Percentiles rank a stretch among this genome's conserved stretches.
phyloP scores from a whole-genome alignment of 2,888 invertebrate genomes.

The Drosophila melanocephala region DNA sequence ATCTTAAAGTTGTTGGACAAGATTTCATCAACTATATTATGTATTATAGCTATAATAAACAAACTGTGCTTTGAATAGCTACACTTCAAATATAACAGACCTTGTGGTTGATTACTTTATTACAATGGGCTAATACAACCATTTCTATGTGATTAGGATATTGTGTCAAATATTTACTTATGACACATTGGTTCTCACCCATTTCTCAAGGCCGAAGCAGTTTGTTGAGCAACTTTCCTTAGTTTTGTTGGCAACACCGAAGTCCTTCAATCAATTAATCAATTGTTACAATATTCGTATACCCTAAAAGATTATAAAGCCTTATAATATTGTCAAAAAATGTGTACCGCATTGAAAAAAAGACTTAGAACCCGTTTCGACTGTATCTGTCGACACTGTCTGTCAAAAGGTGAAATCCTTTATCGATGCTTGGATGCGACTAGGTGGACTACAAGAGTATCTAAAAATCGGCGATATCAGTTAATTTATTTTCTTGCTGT shows the following conservation, averaged over 20 bases:
- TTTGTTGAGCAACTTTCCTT: constrained; percentile 26
- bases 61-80: constrained; percentile 23
- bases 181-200: constrained; percentile 44
- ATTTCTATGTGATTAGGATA: constrained; percentile 65
- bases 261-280: constrained; percentile 13
- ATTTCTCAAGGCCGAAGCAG: constrained; percentile 9
- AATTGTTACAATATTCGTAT: constrained; percentile 12
- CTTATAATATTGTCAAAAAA: neutral
- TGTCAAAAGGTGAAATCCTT: neutral
- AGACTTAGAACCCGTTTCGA: neutral
- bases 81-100: constrained; percentile 14
- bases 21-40: neutral
- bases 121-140: constrained; percentile 50
- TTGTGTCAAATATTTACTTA: constrained; percentile 64
- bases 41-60: constrained; percentile 12
- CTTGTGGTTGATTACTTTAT: constrained; percentile 41
- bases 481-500: neutral
- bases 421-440: neutral
- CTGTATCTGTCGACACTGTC: neutral
- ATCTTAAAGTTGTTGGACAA: neutral
- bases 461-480: neutral
- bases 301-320: neutral
- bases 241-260: constrained; percentile 4
- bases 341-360: neutral
- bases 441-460: neutral